Evolutionary conservation across 2,888 invertebrate species (phyloP).

Genomic region (Drosophila paracracens): DNA sequence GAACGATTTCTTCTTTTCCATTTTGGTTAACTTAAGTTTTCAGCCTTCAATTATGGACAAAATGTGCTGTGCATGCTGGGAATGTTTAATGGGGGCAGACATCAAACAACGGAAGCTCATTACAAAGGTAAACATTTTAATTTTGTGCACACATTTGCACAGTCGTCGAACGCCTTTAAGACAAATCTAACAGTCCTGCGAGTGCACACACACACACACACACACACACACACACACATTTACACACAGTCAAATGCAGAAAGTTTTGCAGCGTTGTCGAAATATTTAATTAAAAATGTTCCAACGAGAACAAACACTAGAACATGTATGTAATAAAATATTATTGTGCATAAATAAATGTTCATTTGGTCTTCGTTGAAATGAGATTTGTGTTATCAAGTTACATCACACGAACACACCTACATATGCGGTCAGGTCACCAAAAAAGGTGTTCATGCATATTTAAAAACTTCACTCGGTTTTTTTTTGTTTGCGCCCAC

Average conservation of each 20-base stretch:
- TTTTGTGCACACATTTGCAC: slow-evolving; percentile 50
- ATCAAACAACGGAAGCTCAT: slow-evolving; percentile 45
- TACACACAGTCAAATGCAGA: neutral
- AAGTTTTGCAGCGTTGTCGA: neutral
- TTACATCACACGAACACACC: slow-evolving; percentile 33
- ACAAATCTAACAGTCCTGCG: neutral
- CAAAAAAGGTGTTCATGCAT: slow-evolving; percentile 73
- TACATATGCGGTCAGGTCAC: neutral
- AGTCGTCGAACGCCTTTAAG: slow-evolving; percentile 6
- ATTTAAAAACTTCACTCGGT: slow-evolving; percentile 63
- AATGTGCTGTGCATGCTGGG: neutral
- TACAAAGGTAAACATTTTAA: slow-evolving; percentile 56
- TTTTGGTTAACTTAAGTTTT: slow-evolving; percentile 14
- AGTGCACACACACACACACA: slow-evolving; percentile 2
- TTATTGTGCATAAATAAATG: slow-evolving; percentile 7
- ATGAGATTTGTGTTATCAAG: slow-evolving; percentile 70
- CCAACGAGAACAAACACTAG: slow-evolving; percentile 8
- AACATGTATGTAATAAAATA: neutral
- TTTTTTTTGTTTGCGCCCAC: slow-evolving; percentile 40
- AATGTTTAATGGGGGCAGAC: slow-evolving; percentile 10
- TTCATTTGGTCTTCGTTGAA: slow-evolving; percentile 33
- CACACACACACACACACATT: no score
- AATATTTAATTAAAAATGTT: slow-evolving; percentile 37
- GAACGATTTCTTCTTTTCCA: slow-evolving; percentile 41
- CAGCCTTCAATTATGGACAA: neutral